Evolutionary conservation across 2,888 invertebrate species (phyloP).

Genomic region (Protodeltote pygarga): DNA sequence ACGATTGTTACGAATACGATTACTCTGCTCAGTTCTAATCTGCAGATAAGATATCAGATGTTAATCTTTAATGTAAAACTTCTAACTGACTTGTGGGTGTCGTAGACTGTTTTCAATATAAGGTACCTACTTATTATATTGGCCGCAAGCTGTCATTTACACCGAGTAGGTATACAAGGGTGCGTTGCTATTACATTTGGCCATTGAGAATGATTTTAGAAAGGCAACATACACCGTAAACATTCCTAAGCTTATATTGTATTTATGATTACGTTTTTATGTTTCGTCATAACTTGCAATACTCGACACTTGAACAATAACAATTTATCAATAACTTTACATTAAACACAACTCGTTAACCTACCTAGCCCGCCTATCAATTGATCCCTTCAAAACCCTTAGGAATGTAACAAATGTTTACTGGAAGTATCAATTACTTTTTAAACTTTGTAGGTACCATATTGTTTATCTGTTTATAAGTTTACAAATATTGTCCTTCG

Average conservation of each 20-base stretch:
- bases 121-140: too few relatives aligned
- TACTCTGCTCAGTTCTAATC: slow-evolving; percentile 26
- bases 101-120: slow-evolving; percentile 39
- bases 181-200: slow-evolving; percentile 56
- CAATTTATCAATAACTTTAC: slow-evolving; percentile 7
- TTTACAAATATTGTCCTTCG: not conserved
- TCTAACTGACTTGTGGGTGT: slow-evolving; percentile 24
- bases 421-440: not conserved
- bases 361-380: slow-evolving; percentile 34
- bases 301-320: slow-evolving; percentile 17
- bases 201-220: slow-evolving; percentile 68
- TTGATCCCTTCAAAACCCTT: slow-evolving; percentile 47
- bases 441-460: too few relatives aligned
- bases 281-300: slow-evolving; percentile 45
- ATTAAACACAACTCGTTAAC: slow-evolving; percentile 13
- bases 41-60: slow-evolving; percentile 1
- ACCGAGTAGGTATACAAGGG: slow-evolving; percentile 51
- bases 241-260: slow-evolving; percentile 50
- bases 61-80: slow-evolving; percentile 6
- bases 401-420: slow-evolving; percentile 6
- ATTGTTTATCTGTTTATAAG: too few relatives aligned
- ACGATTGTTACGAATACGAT: slow-evolving; percentile 44
- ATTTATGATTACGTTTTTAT: slow-evolving; percentile 47
- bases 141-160: slow-evolving; percentile 39
- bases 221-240: slow-evolving; percentile 67